Percentiles rank a stretch among this genome's conserved stretches.
These are phyloP conservation scores for Diplazon laetatorius DNA, from an alignment of 2,888 invertebrate genomes.

Conservation along the genomic window DNA sequence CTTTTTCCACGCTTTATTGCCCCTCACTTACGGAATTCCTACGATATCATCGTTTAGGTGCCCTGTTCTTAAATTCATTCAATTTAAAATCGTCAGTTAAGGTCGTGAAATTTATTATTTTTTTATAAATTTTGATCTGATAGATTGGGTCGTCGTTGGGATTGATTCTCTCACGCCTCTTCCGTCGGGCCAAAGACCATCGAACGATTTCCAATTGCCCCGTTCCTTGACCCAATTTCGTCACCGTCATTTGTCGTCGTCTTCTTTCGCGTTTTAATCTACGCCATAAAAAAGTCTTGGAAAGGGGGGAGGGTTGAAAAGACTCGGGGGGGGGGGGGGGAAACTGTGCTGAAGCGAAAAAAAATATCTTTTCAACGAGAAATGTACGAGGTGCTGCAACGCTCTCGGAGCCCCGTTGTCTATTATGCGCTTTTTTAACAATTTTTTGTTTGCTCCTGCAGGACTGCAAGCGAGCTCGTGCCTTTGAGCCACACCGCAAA, in stretches of 20 bases:
- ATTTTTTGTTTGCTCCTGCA: too few species aligned
- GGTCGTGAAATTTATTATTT: too few species aligned
- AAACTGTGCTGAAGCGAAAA: conserved; percentile 55
- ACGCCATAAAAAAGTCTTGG: conserved; percentile 16
- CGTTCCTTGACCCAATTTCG: conserved; percentile 50
- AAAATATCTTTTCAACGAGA: conserved; percentile 42
- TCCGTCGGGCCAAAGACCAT: conserved; percentile 3
- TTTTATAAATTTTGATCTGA: too few species aligned
- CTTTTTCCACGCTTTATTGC: conserved; percentile 9
- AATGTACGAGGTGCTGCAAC: conserved; percentile 20
- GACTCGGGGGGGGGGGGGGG: conserved; percentile 31
- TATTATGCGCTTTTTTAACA: conserved; percentile 32
- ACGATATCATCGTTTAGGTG: background rate
- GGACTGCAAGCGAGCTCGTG: background rate
- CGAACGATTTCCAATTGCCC: conserved; percentile 44
- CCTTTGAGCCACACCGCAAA: conserved; percentile 29
- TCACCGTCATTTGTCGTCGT: conserved; percentile 27
- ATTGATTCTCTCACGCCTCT: background rate
- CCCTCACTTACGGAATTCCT: background rate
- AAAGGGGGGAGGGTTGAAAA: conserved; percentile 31
- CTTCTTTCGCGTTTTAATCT: background rate
- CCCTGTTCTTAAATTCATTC: too few species aligned
- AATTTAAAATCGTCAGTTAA: too few species aligned
- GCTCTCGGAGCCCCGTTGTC: conserved; percentile 18
- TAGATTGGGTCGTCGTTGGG: too few species aligned